Conservation (phyloP, 2,113 vertebrate species). For the Atherinomorus stipes region DNA sequence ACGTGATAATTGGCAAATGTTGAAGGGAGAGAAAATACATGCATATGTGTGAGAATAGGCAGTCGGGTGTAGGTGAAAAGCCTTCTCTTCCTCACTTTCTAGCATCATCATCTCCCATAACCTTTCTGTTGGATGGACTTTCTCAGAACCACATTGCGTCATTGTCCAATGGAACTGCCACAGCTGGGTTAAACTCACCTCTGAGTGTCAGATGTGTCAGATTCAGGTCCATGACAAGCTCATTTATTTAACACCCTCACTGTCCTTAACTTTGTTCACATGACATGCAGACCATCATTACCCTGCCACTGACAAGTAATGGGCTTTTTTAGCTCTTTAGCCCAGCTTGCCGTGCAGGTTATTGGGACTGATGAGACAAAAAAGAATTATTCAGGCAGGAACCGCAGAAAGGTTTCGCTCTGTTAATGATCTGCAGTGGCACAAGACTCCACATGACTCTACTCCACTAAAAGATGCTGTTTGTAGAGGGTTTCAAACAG, state of each 20-base stretch:
- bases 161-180: not conserved
- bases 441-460: fast-evolving
- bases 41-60: constrained; percentile 8
- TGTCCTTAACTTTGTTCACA: constrained; percentile 11
- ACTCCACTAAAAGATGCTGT: no score
- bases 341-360: not conserved
- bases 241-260: constrained; percentile 48
- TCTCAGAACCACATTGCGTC: constrained; percentile 8
- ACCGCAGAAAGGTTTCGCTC: not conserved
- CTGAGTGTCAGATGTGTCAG: constrained; percentile 21
- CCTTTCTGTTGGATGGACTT: constrained; percentile 45
- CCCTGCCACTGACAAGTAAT: not conserved
- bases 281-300: constrained; percentile 1
- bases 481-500: no score
- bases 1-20: constrained; percentile 69
- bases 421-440: not conserved
- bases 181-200: not conserved
- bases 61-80: constrained; percentile 2
- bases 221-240: constrained; percentile 27
- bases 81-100: constrained; percentile 34
- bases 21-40: constrained; percentile 3
- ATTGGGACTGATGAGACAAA: not conserved
- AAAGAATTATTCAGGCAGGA: not conserved
- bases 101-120: constrained; percentile 41
- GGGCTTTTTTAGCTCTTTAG: not conserved